Evolutionary conservation across 2,797 vertebrate genomes (phyloP).

Genomic region (Sardinella longiceps): DNA sequence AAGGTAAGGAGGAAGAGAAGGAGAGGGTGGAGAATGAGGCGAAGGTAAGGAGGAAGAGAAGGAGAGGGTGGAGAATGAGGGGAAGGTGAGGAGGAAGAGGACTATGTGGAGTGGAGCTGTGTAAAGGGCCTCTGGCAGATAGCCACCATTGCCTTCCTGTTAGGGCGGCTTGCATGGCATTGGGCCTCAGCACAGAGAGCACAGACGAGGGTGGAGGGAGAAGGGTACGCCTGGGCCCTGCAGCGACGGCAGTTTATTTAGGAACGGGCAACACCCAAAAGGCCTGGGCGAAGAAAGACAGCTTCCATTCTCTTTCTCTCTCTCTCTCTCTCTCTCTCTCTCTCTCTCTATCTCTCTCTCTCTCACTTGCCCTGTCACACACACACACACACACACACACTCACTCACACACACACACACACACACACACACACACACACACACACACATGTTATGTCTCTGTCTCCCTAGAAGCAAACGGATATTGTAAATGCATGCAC

Average conservation of each 20-base stretch:
- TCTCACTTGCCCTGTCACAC: too few species aligned
- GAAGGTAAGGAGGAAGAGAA: too few species aligned
- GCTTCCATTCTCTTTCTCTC: conserved; percentile 25
- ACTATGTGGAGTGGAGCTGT: too few species aligned
- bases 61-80: too few species aligned
- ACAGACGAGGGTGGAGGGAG: conserved; percentile 38
- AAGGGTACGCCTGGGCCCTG: conserved; percentile 52
- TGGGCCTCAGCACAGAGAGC: conserved; percentile 36
- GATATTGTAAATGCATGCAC: too few species aligned
- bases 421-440: conserved; percentile 4
- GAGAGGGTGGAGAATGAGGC: too few species aligned
- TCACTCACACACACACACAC: conserved; percentile 31
- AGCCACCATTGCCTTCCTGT: conserved; percentile 40
- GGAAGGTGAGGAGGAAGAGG: background rate
- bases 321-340: background rate
- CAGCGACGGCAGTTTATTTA: conserved; percentile 71
- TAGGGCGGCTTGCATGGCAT: conserved; percentile 43
- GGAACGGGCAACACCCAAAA: conserved; percentile 64
- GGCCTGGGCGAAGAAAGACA: conserved; percentile 44
- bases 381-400: background rate
- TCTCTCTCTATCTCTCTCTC: background rate
- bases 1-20: too few species aligned
- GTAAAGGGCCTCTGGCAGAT: conserved; percentile 5
- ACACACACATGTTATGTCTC: background rate
- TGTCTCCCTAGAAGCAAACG: too few species aligned